These are phyloP conservation scores for Taenioides sp. DNA, from an alignment of 2,797 vertebrate species.

Conservation along the genomic window DNA sequence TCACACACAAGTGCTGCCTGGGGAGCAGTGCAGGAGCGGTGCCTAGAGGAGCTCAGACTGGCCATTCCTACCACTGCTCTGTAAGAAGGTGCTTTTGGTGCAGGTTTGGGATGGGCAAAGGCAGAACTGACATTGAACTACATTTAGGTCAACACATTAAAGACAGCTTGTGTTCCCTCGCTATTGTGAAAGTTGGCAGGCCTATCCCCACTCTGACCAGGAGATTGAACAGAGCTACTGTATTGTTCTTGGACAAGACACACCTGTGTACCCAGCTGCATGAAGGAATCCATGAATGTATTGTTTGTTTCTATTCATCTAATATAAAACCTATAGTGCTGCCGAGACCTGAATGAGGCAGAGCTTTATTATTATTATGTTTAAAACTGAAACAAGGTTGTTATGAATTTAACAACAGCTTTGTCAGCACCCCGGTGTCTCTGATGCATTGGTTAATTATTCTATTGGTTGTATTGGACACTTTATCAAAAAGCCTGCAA, in stretches of 20 bases:
- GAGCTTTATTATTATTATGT: conserved; percentile 22
- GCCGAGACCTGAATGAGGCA: background rate
- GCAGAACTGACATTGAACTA: background rate
- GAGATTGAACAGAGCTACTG: background rate
- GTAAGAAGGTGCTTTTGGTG: conserved; percentile 24
- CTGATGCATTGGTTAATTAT: conserved; percentile 43
- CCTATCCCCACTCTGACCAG: background rate
- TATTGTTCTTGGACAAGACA: background rate
- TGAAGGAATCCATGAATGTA: background rate
- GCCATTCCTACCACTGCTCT: conserved; percentile 29
- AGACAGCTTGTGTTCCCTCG: background rate
- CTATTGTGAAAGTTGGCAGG: background rate
- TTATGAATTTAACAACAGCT: conserved; percentile 26
- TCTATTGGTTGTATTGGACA: conserved; percentile 29
- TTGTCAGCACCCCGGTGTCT: conserved; percentile 31
- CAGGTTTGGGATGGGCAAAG: background rate
- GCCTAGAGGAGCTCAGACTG: conserved; percentile 43
- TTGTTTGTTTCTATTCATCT: background rate
- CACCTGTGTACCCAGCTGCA: background rate
- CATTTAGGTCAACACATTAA: background rate
- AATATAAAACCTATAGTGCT: background rate
- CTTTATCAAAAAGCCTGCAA: conserved; percentile 36
- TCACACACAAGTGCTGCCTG: conserved; percentile 69
- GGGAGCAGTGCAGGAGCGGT: conserved; percentile 62
- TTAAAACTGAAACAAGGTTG: conserved; percentile 5